Conservation (phyloP, 37 sponge, comb jelly and placozoan species). For the Haliclona indistincta region DNA sequence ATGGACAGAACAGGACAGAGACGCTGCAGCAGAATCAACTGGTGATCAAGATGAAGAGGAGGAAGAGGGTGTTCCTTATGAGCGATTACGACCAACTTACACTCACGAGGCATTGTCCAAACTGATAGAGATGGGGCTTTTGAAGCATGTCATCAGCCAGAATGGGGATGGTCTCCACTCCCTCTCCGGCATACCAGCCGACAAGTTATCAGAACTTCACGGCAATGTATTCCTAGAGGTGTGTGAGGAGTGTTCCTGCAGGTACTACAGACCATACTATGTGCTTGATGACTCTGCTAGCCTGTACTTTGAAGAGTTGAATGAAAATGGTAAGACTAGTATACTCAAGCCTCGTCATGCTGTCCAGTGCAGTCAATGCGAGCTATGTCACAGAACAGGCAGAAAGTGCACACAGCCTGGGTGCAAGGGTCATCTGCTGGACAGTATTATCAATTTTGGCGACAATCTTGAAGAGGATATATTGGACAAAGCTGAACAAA, state of each 20-base stretch:
- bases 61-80: constrained; percentile 77
- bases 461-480: constrained; percentile 60
- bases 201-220: constrained; percentile 71
- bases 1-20: constrained; percentile 67
- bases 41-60: constrained; percentile 32
- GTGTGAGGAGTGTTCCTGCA: constrained; percentile 67
- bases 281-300: constrained; percentile 75
- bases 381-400: constrained; percentile 66
- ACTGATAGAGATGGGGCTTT: constrained; percentile 64
- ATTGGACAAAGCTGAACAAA: constrained; percentile 36
- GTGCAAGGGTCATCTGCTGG: constrained; percentile 59
- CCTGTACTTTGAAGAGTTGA: constrained; percentile 72
- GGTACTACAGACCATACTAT: constrained; percentile 63
- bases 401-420: constrained; percentile 49
- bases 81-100: constrained; percentile 77
- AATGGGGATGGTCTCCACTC: constrained; percentile 83
- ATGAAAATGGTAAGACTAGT: constrained; percentile 47
- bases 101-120: constrained; percentile 73
- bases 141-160: constrained; percentile 77
- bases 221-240: constrained; percentile 79
- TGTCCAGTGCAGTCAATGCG: constrained; percentile 51
- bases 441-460: constrained; percentile 84
- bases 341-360: constrained; percentile 58
- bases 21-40: constrained; percentile 8
- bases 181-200: constrained; percentile 54